phyloP scores from a whole-genome alignment of 1,140 invertebrate species.

The Eumeta japonica region DNA sequence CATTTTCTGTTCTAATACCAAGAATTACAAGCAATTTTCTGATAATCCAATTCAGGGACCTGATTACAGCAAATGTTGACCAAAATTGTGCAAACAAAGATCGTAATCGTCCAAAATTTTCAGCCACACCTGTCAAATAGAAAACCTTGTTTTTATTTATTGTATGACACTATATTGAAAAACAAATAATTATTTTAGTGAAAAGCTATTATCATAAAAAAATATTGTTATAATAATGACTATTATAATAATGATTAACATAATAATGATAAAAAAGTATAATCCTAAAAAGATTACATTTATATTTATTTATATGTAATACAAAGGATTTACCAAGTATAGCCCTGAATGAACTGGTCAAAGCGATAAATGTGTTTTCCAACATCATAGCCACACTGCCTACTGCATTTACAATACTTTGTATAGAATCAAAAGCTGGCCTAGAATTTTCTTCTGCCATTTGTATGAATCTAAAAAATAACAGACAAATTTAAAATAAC shows the following conservation, averaged over 20 bases:
- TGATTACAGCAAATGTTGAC: slow-evolving; percentile 79
- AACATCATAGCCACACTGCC: slow-evolving; percentile 94
- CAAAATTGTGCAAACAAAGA: slow-evolving; percentile 81
- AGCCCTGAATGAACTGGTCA: slow-evolving; percentile 92
- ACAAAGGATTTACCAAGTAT: no score
- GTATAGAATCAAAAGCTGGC: slow-evolving; percentile 91
- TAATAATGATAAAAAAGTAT: not conserved
- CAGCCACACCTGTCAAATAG: slow-evolving; percentile 73
- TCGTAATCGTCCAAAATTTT: slow-evolving; percentile 85
- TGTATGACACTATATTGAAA: no score
- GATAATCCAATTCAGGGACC: slow-evolving; percentile 77
- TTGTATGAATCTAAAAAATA: slow-evolving; percentile 70
- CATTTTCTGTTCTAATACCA: slow-evolving; percentile 58
- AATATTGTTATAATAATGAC: no score
- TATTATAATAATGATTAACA: no score
- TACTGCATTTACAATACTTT: slow-evolving; percentile 88
- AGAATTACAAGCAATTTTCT: slow-evolving; percentile 70
- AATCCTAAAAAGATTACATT: not conserved
- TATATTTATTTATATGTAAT: no score
- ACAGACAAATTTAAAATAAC: slow-evolving; percentile 2
- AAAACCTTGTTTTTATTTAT: not conserved
- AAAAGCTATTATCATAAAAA: no score
- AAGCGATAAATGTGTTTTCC: slow-evolving; percentile 92
- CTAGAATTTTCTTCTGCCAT: slow-evolving; percentile 88
- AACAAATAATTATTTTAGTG: no score